A percentile compares a stretch with the other conserved stretches of the same genome.
Evolutionary conservation across 2,797 vertebrate genomes (phyloP).

Genomic region (Pachyuromys duprasi): DNA sequence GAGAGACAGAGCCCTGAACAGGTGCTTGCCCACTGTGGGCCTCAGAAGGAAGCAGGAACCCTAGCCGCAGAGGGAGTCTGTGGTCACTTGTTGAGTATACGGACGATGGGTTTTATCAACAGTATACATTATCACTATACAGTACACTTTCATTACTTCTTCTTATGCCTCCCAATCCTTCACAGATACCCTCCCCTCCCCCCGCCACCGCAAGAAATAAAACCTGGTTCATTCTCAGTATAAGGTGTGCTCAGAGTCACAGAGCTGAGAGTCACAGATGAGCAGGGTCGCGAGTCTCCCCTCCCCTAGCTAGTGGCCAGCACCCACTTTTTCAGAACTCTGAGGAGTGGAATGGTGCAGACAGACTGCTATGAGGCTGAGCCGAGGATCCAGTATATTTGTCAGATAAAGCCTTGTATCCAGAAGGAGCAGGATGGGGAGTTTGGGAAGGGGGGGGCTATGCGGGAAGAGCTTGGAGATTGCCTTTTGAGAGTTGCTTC

Average conservation of each 20-base stretch:
- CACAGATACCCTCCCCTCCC: no score
- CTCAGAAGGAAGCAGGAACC: neutral
- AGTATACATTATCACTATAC: neutral
- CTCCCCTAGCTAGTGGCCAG: neutral
- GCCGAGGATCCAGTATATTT: neutral
- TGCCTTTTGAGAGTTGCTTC: no score
- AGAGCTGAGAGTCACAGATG: neutral
- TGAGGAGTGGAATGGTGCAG: neutral
- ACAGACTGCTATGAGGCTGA: neutral
- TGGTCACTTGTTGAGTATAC: neutral
- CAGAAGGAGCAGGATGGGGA: no score
- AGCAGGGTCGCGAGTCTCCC: rapidly evolving
- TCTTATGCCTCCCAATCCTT: neutral
- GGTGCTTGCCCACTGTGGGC: neutral
- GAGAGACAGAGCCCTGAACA: neutral
- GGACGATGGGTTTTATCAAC: neutral
- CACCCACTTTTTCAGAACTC: neutral
- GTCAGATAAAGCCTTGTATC: neutral
- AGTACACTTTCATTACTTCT: no score
- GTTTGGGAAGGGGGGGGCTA: neutral
- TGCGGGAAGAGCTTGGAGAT: neutral
- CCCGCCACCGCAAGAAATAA: neutral
- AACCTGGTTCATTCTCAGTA: neutral
- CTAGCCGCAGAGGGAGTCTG: neutral
- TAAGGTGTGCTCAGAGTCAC: neutral